Conservation (phyloP, 2,113 vertebrate species). For the Synchiropus splendidus region DNA sequence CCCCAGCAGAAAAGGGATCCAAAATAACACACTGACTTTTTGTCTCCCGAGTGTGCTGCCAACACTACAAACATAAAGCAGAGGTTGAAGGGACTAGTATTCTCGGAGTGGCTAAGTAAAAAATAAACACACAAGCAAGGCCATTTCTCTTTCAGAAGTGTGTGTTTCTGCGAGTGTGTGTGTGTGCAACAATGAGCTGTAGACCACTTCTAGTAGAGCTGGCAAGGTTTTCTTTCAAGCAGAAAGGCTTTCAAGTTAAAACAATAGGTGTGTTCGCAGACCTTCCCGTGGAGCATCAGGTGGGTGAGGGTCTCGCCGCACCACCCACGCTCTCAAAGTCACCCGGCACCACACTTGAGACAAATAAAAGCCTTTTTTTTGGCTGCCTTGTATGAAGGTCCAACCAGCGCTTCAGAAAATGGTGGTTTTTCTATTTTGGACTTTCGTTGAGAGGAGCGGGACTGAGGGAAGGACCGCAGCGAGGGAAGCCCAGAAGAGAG, state of each 20-base stretch:
- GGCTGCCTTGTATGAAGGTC: constrained; percentile 25
- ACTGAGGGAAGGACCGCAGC: constrained; percentile 8
- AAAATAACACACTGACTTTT: constrained; percentile 6
- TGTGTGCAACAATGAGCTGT: constrained; percentile 1
- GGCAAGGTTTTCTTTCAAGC: constrained; percentile 23
- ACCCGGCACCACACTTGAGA: not conserved
- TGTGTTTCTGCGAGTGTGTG: constrained; percentile 2
- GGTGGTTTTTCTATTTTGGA: constrained; percentile 20
- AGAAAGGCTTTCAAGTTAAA: constrained; percentile 38
- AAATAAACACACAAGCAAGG: constrained; percentile 33
- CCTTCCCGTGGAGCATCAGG: constrained; percentile 17
- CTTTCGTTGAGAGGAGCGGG: constrained; percentile 7
- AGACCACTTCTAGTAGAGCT: constrained; percentile 7
- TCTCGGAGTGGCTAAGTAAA: constrained; percentile 32
- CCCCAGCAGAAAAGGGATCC: no score
- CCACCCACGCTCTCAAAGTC: no score
- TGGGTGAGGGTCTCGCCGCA: constrained; percentile 7
- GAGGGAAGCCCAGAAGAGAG: constrained; percentile 15
- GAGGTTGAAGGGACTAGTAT: constrained; percentile 38
- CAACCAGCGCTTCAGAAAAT: constrained; percentile 14
- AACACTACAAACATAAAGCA: constrained; percentile 21
- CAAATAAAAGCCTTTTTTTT: constrained; percentile 25
- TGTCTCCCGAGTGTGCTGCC: constrained; percentile 12
- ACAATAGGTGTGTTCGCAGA: constrained; percentile 39
- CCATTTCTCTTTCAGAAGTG: constrained; percentile 27